A percentile compares a stretch with the other conserved stretches of the same genome.
These are phyloP conservation scores for Plagodis pulveraria DNA, from an alignment of 2,888 invertebrate species.

Conservation along the genomic window DNA sequence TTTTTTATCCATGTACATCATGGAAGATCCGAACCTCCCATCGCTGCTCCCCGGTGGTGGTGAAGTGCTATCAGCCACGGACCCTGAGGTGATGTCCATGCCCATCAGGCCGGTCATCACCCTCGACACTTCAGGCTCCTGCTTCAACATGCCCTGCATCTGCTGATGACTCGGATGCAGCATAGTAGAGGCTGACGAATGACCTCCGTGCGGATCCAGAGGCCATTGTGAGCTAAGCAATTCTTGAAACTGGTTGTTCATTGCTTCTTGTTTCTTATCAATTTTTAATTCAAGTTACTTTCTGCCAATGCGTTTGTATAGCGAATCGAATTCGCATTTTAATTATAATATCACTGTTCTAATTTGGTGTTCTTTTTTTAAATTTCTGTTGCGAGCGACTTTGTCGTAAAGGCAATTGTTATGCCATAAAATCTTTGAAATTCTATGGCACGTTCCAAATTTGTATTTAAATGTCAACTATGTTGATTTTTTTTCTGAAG, in stretches of 20 bases:
- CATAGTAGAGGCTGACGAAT: slow-evolving; percentile 77
- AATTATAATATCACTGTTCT: slow-evolving; percentile 69
- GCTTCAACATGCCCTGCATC: slow-evolving; percentile 68
- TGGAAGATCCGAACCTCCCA: slow-evolving; percentile 75
- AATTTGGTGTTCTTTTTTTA: slow-evolving; percentile 45
- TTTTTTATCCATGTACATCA: slow-evolving; percentile 85
- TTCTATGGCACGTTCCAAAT: slow-evolving; percentile 68
- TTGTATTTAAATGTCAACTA: slow-evolving; percentile 59
- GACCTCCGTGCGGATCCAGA: slow-evolving; percentile 79
- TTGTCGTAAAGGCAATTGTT: slow-evolving; percentile 77
- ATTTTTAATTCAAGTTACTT: slow-evolving; percentile 58
- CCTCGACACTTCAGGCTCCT: slow-evolving; percentile 68
- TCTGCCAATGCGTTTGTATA: slow-evolving; percentile 61
- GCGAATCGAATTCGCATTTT: slow-evolving; percentile 79
- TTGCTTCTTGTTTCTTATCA: slow-evolving; percentile 57
- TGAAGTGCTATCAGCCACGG: slow-evolving; percentile 86
- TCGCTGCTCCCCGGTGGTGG: slow-evolving; percentile 83
- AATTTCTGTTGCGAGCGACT: slow-evolving; percentile 58
- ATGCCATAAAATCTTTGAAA: slow-evolving; percentile 64
- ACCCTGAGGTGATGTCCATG: slow-evolving; percentile 69
- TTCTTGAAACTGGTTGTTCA: slow-evolving; percentile 77
- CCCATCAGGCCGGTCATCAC: slow-evolving; percentile 72
- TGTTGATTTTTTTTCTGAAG: slow-evolving; percentile 58
- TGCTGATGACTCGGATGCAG: slow-evolving; percentile 64
- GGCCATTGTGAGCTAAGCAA: slow-evolving; percentile 82